Evolutionary conservation across 2,113 vertebrate genomes (phyloP).

Genomic region (Arizona elegans): DNA sequence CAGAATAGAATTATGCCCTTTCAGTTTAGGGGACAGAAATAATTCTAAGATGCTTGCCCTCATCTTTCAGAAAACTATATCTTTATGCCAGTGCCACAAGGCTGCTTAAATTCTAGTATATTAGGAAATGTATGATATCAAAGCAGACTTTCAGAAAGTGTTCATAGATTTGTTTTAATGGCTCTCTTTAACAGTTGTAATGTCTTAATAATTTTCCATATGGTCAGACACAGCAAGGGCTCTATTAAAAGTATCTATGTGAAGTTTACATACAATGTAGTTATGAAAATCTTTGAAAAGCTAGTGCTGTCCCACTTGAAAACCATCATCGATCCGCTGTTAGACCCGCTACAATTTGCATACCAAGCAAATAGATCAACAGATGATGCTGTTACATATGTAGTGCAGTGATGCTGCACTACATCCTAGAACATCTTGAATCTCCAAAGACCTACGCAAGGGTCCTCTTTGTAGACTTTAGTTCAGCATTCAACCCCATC

Average conservation of each 20-base stretch:
- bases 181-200: background rate
- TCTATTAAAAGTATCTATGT: background rate
- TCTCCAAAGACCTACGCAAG: no score
- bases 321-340: no score
- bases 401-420: no score
- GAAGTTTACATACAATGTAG: background rate
- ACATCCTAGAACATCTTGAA: no score
- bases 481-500: no score
- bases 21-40: background rate
- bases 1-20: background rate
- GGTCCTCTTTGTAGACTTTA: no score
- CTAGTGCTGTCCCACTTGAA: no score
- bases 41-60: background rate
- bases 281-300: no score
- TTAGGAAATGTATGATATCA: background rate
- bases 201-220: background rate
- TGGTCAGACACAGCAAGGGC: background rate
- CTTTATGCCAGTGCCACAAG: background rate
- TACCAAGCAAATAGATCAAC: no score
- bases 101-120: background rate
- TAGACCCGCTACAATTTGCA: no score
- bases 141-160: background rate
- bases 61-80: background rate
- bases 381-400: no score
- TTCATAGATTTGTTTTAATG: background rate